Evolutionary conservation across 2,797 vertebrate species (phyloP), one percentile per base, ranked within the genome.

Genomic region (Siniperca undulata): DNA sequence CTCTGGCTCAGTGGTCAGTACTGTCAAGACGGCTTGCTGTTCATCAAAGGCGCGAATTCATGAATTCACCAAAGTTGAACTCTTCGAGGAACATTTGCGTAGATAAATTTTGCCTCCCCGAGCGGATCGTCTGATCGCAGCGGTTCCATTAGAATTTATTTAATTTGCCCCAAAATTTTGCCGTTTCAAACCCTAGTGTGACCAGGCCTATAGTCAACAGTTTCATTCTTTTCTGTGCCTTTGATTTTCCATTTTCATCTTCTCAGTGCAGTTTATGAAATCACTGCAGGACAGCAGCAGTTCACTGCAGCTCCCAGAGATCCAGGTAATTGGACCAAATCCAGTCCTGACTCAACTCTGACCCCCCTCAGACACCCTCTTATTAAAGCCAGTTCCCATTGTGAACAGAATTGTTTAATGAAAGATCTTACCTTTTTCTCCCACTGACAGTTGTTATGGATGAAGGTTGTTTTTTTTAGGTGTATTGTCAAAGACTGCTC

Each of bases 291-390:
- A 58, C 22, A 60, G 56, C 4, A 70, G 30, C 20, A 62, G 30
- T 34, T 55, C 5, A 48, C 38, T 34, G 36, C 34, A 36, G 62
- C 14, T 64, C 56, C 58, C 68, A 12, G 17, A 56, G 27, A 24
- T 52, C 44, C 36, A 60, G 30, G 36, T 81, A 76, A 83, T 76
- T 83, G 59, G 68, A 73, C 58, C 44, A 67, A 53, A 82, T 66
- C 53, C 27, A 34, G 62, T 14, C 30, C 65, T 48, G 77, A 2
- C 66, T 75, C 34, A 72, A 56, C 70, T 60, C 65, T 42, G 73
- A 2, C 61, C 72, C 34, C 71, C 55, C 70, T 60, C 53, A 48
- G 53, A 46, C 53, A 4, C 5, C 34, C 22, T 68, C 20, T 68
- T 55, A 70, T 74, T 78, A 77, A 87, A 80, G 24, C 22, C 30